Evolutionary conservation across 1,140 invertebrate genomes (phyloP).

Genomic region (Atta texana): DNA sequence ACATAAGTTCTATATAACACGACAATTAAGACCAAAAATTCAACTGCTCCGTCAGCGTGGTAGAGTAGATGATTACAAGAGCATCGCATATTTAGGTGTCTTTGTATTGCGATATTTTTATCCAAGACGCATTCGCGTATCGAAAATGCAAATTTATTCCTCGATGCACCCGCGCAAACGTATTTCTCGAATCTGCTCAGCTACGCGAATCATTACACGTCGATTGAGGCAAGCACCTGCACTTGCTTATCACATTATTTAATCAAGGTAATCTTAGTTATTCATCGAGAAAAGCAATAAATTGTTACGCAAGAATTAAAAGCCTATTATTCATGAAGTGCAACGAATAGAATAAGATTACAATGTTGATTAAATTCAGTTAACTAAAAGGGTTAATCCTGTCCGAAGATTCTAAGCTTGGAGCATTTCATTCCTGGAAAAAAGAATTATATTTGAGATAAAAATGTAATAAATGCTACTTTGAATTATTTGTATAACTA

Average conservation of each 20-base stretch:
- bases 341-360: background rate
- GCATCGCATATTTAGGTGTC: slow-evolving; percentile 42
- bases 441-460: background rate
- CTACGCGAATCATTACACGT: background rate
- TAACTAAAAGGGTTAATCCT: background rate
- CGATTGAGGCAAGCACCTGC: background rate
- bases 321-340: background rate
- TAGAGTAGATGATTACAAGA: slow-evolving; percentile 53
- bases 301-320: slow-evolving; percentile 23
- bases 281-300: slow-evolving; percentile 1
- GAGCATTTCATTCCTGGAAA: background rate
- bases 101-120: slow-evolving; percentile 29
- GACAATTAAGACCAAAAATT: background rate
- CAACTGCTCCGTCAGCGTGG: background rate
- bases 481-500: slow-evolving; percentile 10
- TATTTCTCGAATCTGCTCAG: too few species aligned
- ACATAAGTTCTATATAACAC: background rate
- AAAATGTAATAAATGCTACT: background rate
- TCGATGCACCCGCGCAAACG: background rate
- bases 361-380: background rate
- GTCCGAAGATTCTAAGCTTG: background rate
- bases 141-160: background rate
- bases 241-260: slow-evolving; percentile 51
- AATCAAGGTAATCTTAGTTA: slow-evolving; percentile 30
- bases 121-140: background rate